Evolutionary conservation across 1,140 invertebrate species (phyloP).

Genomic region (Caerostris darwini): DNA sequence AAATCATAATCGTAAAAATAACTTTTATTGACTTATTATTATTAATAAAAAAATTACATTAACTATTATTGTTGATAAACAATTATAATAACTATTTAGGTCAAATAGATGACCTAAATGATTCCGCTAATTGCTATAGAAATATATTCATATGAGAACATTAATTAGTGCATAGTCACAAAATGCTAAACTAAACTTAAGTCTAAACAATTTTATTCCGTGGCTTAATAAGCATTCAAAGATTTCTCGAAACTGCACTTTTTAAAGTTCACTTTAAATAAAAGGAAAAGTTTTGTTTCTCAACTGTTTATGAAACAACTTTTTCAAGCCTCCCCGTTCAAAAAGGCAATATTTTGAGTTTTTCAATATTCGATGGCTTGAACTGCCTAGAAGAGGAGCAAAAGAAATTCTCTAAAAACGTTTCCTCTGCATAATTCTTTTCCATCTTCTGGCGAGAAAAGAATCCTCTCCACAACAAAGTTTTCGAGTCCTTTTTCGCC

Average conservation of each 20-base stretch:
- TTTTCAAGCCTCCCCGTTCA: background rate
- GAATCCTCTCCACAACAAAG: slow-evolving; percentile 31
- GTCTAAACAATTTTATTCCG: background rate
- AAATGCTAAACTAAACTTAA: too few species aligned
- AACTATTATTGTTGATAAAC: too few species aligned
- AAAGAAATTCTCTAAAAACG: background rate
- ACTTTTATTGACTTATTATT: too few species aligned
- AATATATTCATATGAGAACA: too few species aligned
- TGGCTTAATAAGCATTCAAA: background rate
- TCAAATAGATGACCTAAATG: too few species aligned
- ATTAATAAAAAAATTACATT: too few species aligned
- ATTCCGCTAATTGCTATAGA: too few species aligned
- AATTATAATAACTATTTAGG: too few species aligned
- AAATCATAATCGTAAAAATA: too few species aligned
- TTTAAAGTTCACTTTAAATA: background rate
- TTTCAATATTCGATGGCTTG: background rate
- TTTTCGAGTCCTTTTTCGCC: slow-evolving; percentile 5
- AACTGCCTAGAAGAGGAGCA: background rate
- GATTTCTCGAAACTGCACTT: slow-evolving; percentile 3
- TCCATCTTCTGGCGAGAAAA: background rate
- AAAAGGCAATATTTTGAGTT: slow-evolving; percentile 37
- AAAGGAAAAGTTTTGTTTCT: slow-evolving; percentile 12
- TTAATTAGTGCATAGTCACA: too few species aligned
- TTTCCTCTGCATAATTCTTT: background rate
- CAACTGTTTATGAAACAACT: background rate